Evolutionary conservation across 2,113 vertebrate genomes (phyloP).

Genomic region (Sitta europaea): DNA sequence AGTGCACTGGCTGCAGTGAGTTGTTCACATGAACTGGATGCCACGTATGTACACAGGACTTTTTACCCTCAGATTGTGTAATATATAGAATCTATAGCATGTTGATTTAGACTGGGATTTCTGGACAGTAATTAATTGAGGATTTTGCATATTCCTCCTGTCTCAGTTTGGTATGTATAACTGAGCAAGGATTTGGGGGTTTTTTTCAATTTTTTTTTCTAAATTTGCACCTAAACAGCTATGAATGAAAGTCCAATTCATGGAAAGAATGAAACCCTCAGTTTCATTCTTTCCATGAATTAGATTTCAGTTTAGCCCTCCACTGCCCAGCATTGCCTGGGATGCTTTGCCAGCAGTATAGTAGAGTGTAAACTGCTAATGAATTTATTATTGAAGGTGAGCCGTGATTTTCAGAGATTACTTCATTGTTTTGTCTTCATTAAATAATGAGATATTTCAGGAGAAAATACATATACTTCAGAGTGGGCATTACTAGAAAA

Average conservation of each 20-base stretch:
- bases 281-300: neutral
- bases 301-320: neutral
- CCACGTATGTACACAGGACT: conserved; percentile 70
- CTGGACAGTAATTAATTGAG: neutral
- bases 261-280: too few relatives aligned
- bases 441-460: neutral
- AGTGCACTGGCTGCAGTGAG: conserved; percentile 70
- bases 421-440: neutral
- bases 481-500: neutral
- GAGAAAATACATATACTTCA: neutral
- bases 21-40: conserved; percentile 63
- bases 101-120: neutral
- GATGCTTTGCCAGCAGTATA: neutral
- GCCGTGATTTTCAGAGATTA: neutral
- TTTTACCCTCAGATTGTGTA: neutral
- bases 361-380: neutral
- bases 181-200: neutral
- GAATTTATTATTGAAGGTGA: neutral
- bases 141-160: neutral
- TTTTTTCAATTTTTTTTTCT: accelerated
- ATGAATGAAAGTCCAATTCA: too few relatives aligned
- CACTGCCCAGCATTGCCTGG: neutral
- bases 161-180: neutral
- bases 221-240: neutral
- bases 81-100: neutral